Evolutionary conservation across 2,888 invertebrate genomes (phyloP), one percentile per base, ranked within the genome.

Genomic region (Stomorhina lunata): DNA sequence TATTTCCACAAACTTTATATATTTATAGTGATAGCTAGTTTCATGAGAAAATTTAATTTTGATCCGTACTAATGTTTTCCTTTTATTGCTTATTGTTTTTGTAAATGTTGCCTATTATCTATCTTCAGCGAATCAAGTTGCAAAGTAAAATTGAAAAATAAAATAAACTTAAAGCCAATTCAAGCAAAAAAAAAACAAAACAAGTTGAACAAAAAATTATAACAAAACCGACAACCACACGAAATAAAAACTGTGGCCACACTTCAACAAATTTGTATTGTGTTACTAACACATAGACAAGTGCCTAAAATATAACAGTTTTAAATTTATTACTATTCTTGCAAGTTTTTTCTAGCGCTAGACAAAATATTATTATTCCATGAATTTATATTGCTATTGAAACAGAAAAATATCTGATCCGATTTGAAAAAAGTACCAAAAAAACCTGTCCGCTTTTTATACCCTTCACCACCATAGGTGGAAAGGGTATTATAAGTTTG

Each of bases 81-180:
- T 55, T 50, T 25, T 55, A 5, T 57, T 32, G 45, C 40, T 69
- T 12, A 15, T 45, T 72, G 17, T 34, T 61, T 50, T 34, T 61
- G 20, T 43, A 12, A 17, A 32, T 34, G n/a, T 57, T 53, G 53
- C 65, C 15, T 63, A 50, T 40, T 61, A 48, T 37, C n/a, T 20
- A 50, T 50, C 37, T 72, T 61, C 20, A 65, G 61, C 63, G 53
- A 75, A 65, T 65, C 17, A 65, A 43, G 40, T 75, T 66, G 57
- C 27, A 37, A 66, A 63, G 32, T 55, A 65, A 43, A 25, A 55
- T 20, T n/a, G 25, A 7, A 37, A 6, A 55, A n/a, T n/a, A n/a
- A 57, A 55, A 12, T 29, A 27, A 73, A 71, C 1, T 7, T 29
- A 61, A 55, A 45, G 45, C 15, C 34, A 59, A 17, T 55, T 55